phyloP scores from a whole-genome alignment of 2,113 vertebrate species.

The Meleagris gallopavo region DNA sequence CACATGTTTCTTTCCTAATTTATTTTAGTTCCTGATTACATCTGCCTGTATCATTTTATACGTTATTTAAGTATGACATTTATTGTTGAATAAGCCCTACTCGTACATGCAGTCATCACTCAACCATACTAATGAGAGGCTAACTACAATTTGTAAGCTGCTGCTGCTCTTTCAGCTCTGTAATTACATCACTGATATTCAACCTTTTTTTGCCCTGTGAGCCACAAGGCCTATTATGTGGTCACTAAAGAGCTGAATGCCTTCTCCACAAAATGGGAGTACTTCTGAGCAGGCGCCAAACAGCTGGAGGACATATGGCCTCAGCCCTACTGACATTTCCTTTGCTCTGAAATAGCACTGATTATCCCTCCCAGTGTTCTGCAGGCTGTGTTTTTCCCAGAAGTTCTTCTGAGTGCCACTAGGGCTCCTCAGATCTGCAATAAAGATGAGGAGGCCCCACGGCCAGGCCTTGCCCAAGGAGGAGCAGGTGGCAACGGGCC shows the following conservation, averaged over 20 bases:
- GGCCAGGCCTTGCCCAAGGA: background rate
- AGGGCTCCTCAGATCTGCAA: background rate
- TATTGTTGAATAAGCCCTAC: background rate
- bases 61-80: slow-evolving; percentile 17
- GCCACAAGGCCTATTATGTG: background rate
- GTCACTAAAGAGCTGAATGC: background rate
- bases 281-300: background rate
- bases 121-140: background rate
- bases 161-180: background rate
- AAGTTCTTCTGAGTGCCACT: background rate
- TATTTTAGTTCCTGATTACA: background rate
- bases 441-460: background rate
- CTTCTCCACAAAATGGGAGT: background rate
- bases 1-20: background rate
- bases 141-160: background rate
- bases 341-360: background rate
- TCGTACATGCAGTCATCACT: background rate
- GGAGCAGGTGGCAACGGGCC: background rate
- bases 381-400: background rate
- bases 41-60: background rate
- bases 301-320: background rate
- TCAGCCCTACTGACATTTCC: background rate
- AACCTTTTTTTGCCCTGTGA: background rate
- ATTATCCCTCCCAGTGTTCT: background rate
- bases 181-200: background rate